Conservation (phyloP, 2,888 invertebrate species). For the Synanthedon tipuliformis region DNA sequence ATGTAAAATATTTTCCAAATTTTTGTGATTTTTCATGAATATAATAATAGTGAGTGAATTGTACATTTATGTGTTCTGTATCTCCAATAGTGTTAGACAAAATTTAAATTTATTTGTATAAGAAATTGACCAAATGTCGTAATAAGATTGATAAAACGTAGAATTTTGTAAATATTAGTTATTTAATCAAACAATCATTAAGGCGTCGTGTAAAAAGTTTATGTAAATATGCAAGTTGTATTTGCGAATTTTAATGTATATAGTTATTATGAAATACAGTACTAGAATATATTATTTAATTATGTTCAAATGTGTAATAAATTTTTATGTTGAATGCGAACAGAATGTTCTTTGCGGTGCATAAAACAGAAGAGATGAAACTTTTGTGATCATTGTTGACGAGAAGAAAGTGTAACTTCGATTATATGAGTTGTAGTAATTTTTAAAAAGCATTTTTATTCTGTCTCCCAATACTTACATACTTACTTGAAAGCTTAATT, state of each 20-base stretch:
- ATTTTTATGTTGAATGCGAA: slow-evolving; percentile 52
- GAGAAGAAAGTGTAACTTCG: slow-evolving; percentile 66
- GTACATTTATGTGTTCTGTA: neutral
- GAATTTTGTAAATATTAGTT: slow-evolving; percentile 5
- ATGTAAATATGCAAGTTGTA: slow-evolving; percentile 57
- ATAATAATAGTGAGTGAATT: neutral
- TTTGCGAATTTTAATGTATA: slow-evolving; percentile 64
- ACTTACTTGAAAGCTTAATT: too few relatives aligned
- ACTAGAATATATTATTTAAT: slow-evolving; percentile 56
- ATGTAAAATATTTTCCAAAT: neutral
- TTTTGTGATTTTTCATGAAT: neutral
- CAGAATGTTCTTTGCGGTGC: slow-evolving; percentile 61
- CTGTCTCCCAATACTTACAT: neutral
- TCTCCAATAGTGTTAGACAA: neutral
- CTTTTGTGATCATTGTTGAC: slow-evolving; percentile 67
- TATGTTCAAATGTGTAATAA: slow-evolving; percentile 41
- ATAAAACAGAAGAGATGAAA: slow-evolving; percentile 49
- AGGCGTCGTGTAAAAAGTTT: slow-evolving; percentile 38
- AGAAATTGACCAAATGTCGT: slow-evolving; percentile 67
- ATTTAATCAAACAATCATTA: slow-evolving; percentile 26
- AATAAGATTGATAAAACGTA: slow-evolving; percentile 40
- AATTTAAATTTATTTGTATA: slow-evolving; percentile 31
- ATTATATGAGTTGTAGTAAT: slow-evolving; percentile 70
- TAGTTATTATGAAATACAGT: slow-evolving; percentile 37
- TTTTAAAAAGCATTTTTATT: slow-evolving; percentile 39